Evolutionary conservation across 1,140 invertebrate genomes (phyloP).

Genomic region (Dendrolimus kikuchii): DNA sequence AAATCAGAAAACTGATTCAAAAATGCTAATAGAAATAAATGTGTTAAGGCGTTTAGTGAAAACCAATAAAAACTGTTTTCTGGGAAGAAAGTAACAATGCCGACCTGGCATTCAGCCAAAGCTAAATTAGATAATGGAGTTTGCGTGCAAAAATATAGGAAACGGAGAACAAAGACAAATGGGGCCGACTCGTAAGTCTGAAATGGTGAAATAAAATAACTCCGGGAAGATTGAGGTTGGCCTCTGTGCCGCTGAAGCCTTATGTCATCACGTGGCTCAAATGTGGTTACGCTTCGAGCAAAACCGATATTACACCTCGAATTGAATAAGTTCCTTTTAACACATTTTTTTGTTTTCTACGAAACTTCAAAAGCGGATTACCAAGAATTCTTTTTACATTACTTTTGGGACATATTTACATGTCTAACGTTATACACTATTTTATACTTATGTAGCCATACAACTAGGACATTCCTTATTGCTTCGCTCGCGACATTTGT

Average conservation of each 20-base stretch:
- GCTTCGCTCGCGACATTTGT: too few species aligned
- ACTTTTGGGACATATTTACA: too few species aligned
- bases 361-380: slow-evolving; percentile 1
- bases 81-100: slow-evolving; percentile 58
- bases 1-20: slow-evolving; percentile 8
- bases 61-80: slow-evolving; percentile 58
- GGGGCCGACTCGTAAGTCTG: slow-evolving; percentile 60
- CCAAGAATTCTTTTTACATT: too few species aligned
- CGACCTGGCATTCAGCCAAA: slow-evolving; percentile 67
- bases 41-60: slow-evolving; percentile 52
- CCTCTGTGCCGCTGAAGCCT: slow-evolving; percentile 18
- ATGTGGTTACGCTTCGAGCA: slow-evolving; percentile 19
- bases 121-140: slow-evolving; percentile 72
- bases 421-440: too few species aligned
- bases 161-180: slow-evolving; percentile 70
- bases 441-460: too few species aligned
- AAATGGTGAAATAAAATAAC: slow-evolving; percentile 64
- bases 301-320: slow-evolving; percentile 19
- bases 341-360: slow-evolving; percentile 13
- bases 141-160: slow-evolving; percentile 72
- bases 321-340: slow-evolving; percentile 8
- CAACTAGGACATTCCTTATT: too few species aligned
- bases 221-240: slow-evolving; percentile 44
- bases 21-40: slow-evolving; percentile 40
- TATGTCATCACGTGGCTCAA: slow-evolving; percentile 27